Evolutionary conservation across 2,888 invertebrate genomes (phyloP).

Genomic region (Cheilosia urbana): DNA sequence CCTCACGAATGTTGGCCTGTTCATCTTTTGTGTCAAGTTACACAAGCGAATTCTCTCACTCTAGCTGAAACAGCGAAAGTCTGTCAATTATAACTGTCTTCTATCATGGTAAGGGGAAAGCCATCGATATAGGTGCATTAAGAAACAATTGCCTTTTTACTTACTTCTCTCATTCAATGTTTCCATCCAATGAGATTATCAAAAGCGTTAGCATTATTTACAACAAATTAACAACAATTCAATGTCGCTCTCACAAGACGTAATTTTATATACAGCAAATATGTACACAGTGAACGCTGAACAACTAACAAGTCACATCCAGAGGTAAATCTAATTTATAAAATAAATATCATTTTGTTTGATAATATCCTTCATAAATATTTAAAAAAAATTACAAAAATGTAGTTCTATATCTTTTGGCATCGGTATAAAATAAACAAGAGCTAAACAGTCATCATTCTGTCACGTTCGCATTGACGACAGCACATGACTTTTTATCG

Average conservation of each 20-base stretch:
- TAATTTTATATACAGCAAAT: conserved; percentile 50
- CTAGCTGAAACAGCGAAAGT: no score
- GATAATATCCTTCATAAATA: not conserved
- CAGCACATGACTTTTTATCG: conserved; percentile 84
- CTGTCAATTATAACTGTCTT: no score
- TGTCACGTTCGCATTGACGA: conserved; percentile 80
- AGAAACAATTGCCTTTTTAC: no score
- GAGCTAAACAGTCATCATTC: not conserved
- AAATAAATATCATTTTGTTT: conserved; percentile 55
- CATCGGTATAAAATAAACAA: conserved; percentile 7
- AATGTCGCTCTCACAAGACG: not conserved
- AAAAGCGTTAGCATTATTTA: no score
- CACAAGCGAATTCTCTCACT: no score
- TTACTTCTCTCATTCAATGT: no score
- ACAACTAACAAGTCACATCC: conserved; percentile 5
- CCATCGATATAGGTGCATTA: no score
- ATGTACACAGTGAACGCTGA: conserved; percentile 34
- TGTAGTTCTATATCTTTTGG: conserved; percentile 30
- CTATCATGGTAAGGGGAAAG: no score
- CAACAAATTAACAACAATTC: no score
- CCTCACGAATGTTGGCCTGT: no score
- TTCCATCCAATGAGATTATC: no score
- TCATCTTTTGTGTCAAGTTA: no score
- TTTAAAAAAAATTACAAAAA: conserved; percentile 19
- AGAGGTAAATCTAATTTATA: conserved; percentile 18